Base-by-base conservation (phyloP, 2,888 invertebrate genomes). In the Agriopis aurantiaria region DNA sequence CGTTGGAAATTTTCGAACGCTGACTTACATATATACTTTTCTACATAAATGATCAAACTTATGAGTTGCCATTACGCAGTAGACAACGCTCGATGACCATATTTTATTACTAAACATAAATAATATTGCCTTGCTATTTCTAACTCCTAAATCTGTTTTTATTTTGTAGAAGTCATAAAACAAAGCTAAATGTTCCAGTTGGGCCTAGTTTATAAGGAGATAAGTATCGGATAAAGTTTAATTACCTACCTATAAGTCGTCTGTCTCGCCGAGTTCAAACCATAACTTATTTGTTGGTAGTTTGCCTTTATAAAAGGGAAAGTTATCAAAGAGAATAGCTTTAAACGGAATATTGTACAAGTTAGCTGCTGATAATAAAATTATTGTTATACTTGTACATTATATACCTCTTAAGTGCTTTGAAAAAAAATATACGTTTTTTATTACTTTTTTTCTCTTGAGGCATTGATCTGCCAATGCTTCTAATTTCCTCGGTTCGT, bases 221-320 rank as follows among this genome's bases (percentile, higher is more conserved):
- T 75, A 74, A 65, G 66, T 73, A 71, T 71, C 49, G 66, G 65
- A 69, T 69, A 45, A 74, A 72, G 71, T 77, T 77, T 76, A 76
- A 76, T 75, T 76, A 75, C 67, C 70, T 75, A 75, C 68, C 70
- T 70, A 33, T 33, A 71, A 77, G 75, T 74, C 70, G 69, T 68
- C 69, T 74, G 68, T 72, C 72, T 73, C 71, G 65, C 51, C 59
- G 65, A 62, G 67, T 67, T 73, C 68, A 65, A 70, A 68, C 55
- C 70, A 68, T 49, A 65, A 73, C 69, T 74, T 74, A 71, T 74
- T 76, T 70, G 73, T 69, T 73, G 62, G 73, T 72, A 75, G 75
- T 75, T 72, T 66, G 53, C 58, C 51, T 65, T 52, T 55, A 58
- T 55, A 49, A 63, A 66, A 55, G 66, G 58, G 59, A 62, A 65